Evolutionary conservation across 2,888 invertebrate species (phyloP).

Genomic region (Theretra japonica): DNA sequence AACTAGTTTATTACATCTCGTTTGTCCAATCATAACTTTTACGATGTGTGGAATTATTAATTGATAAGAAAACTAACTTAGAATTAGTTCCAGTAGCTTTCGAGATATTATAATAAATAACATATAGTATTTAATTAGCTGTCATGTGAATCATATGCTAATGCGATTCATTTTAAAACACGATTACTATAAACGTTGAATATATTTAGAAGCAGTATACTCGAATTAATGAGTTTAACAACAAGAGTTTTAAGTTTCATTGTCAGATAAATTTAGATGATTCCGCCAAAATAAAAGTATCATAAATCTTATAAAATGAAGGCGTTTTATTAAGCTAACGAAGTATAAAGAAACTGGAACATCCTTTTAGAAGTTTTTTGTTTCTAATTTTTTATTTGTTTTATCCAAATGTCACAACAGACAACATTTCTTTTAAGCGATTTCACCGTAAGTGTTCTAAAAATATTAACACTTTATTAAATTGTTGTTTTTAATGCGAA

Average conservation of each 20-base stretch:
- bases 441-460: constrained; percentile 31
- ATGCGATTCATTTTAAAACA: no score
- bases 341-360: constrained; percentile 17
- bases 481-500: constrained; percentile 35
- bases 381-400: constrained; percentile 14
- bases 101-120: not conserved
- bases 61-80: not conserved
- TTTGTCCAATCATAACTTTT: constrained; percentile 18
- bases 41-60: constrained; percentile 8
- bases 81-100: not conserved
- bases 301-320: not conserved
- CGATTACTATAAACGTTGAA: no score
- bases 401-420: constrained; percentile 22
- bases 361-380: constrained; percentile 20
- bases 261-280: not conserved
- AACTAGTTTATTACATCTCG: constrained; percentile 14
- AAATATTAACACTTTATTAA: constrained; percentile 46
- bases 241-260: not conserved
- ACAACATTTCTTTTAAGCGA: constrained; percentile 17
- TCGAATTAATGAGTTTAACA: no score
- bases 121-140: no score
- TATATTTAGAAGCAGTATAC: no score
- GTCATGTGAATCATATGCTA: no score
- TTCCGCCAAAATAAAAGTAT: no score
- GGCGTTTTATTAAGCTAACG: not conserved